Evolutionary conservation across 1,140 invertebrate species (phyloP).

Genomic region (Plectus sambesii): DNA sequence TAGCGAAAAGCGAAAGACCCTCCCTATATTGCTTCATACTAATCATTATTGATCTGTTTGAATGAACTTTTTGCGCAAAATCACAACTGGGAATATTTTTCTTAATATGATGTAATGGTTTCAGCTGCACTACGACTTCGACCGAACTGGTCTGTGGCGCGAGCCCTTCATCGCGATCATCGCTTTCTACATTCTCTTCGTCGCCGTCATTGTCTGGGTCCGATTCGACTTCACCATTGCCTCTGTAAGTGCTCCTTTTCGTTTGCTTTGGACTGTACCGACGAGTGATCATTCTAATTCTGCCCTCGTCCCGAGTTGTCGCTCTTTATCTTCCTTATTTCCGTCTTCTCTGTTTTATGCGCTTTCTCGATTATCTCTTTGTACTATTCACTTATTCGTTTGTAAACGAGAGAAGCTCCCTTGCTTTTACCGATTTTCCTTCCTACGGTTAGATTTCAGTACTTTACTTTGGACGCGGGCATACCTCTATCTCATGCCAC

Average conservation of each 20-base stretch:
- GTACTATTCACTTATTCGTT: too few relatives aligned
- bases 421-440: too few relatives aligned
- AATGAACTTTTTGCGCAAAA: constrained; percentile 7
- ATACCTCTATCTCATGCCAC: too few relatives aligned
- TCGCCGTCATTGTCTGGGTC: constrained; percentile 83
- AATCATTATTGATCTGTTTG: not conserved
- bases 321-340: too few relatives aligned
- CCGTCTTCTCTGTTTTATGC: too few relatives aligned
- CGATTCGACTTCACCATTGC: constrained; percentile 85
- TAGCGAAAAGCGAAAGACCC: too few relatives aligned
- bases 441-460: too few relatives aligned
- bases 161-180: constrained; percentile 77
- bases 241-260: constrained; percentile 45
- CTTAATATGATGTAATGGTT: constrained; percentile 16
- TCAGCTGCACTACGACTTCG: constrained; percentile 72
- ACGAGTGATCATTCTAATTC: too few relatives aligned
- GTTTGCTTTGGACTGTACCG: too few relatives aligned
- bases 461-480: too few relatives aligned
- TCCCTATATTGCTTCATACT: too few relatives aligned
- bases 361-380: constrained; percentile 7
- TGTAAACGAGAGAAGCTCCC: too few relatives aligned
- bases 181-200: constrained; percentile 78
- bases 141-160: constrained; percentile 66
- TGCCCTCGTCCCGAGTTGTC: not conserved
- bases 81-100: constrained; percentile 22